Percentiles rank a stretch among this genome's conserved stretches.
phyloP scores from a whole-genome alignment of 2,888 invertebrate genomes.

The Eupithecia inturbata region DNA sequence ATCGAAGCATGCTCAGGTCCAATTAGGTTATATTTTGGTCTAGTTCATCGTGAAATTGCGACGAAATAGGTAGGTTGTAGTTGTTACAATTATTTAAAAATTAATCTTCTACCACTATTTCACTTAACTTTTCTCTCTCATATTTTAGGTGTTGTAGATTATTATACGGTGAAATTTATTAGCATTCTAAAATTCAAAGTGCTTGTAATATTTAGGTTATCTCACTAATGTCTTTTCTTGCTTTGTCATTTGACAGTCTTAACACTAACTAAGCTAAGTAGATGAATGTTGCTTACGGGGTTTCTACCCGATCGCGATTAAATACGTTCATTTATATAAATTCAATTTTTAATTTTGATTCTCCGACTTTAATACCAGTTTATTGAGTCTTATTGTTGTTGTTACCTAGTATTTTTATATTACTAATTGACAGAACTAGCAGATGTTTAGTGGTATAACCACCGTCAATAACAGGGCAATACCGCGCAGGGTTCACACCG shows the following conservation, averaged over 20 bases:
- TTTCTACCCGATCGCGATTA: not conserved
- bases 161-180: not conserved
- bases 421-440: not conserved
- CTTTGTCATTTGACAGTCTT: conserved; percentile 53
- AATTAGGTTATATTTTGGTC: not conserved
- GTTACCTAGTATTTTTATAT: not conserved
- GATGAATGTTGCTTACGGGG: not conserved
- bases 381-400: not conserved
- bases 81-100: not conserved
- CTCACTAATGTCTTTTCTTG: conserved; percentile 81
- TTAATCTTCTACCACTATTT: not conserved
- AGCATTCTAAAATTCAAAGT: conserved; percentile 18
- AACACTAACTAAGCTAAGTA: conserved; percentile 46
- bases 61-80: not conserved
- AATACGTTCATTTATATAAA: not conserved
- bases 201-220: conserved; percentile 48
- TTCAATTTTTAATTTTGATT: not conserved
- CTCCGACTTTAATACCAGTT: not conserved
- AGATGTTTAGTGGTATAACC: not conserved
- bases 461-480: not conserved
- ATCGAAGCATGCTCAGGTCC: not conserved
- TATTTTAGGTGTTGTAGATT: conserved; percentile 1
- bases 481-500: not conserved
- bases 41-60: not conserved
- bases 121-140: conserved; percentile 1